Conservation (phyloP, 1,140 invertebrate genomes). For the Mycetomoellerius zeteki region DNA sequence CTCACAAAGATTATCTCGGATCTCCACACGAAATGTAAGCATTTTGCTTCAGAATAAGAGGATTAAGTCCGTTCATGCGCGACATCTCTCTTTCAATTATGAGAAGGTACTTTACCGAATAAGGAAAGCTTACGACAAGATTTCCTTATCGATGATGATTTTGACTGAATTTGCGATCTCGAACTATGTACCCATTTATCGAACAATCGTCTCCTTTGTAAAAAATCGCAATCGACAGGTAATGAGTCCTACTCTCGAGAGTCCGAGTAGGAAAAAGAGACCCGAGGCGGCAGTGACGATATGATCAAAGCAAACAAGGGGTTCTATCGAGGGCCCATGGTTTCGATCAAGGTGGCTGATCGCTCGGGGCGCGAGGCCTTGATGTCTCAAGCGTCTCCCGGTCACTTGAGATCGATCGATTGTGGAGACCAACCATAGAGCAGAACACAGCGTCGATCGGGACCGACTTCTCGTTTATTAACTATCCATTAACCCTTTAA, state of each 20-base stretch:
- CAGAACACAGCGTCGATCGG: background rate
- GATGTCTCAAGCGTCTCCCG: slow-evolving; percentile 72
- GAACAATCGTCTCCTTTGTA: slow-evolving; percentile 43
- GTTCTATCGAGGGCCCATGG: slow-evolving; percentile 75
- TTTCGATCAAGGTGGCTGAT: slow-evolving; percentile 83
- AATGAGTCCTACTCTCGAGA: slow-evolving; percentile 44
- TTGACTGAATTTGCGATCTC: slow-evolving; percentile 27
- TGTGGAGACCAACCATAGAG: slow-evolving; percentile 24
- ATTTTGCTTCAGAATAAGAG: slow-evolving; percentile 4
- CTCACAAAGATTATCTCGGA: slow-evolving; percentile 1
- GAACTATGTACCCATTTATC: background rate
- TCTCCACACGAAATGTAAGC: background rate
- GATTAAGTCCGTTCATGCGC: background rate
- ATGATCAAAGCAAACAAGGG: slow-evolving; percentile 59
- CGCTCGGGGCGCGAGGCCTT: slow-evolving; percentile 80
- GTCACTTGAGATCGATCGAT: slow-evolving; percentile 34
- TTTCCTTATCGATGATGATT: slow-evolving; percentile 33
- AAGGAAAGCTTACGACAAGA: background rate
- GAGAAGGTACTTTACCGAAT: slow-evolving; percentile 25
- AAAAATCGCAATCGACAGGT: slow-evolving; percentile 23
- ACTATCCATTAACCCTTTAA: slow-evolving; percentile 37
- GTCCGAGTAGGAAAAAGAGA: slow-evolving; percentile 50
- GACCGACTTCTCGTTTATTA: slow-evolving; percentile 10
- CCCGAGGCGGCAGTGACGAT: slow-evolving; percentile 22
- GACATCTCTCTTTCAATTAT: slow-evolving; percentile 21